Conservation (phyloP, 1,140 invertebrate species). For the Globodera ellingtonae region DNA sequence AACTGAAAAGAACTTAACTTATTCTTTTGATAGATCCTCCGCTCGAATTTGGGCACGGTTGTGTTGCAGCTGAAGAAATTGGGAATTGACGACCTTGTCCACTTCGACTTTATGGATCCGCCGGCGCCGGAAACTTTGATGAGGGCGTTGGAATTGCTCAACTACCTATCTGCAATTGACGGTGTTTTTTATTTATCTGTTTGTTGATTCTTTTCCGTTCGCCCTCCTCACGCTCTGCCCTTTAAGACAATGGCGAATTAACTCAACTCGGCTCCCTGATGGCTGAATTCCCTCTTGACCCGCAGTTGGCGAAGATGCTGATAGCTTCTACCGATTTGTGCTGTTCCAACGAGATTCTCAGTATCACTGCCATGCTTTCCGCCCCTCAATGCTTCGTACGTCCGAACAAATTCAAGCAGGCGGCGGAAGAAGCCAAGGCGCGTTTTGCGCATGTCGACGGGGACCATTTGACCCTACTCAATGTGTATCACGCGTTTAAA, state of each 20-base stretch:
- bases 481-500: conserved; percentile 98
- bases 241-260: conserved; percentile 75
- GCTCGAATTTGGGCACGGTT: conserved; percentile 91
- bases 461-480: conserved; percentile 90
- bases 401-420: conserved; percentile 97
- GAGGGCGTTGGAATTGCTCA: conserved; percentile 93
- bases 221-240: conserved; percentile 54
- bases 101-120: conserved; percentile 99
- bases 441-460: conserved; percentile 99
- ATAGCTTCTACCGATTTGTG: conserved; percentile 90
- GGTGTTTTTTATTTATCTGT: conserved; percentile 65
- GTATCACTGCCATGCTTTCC: conserved; percentile 91
- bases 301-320: conserved; percentile 97
- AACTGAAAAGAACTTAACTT: neutral
- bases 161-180: conserved; percentile 93
- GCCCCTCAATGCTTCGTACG: conserved; percentile 99
- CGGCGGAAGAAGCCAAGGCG: conserved; percentile 98
- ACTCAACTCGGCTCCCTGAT: conserved; percentile 96
- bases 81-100: conserved; percentile 97
- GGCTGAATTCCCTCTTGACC: conserved; percentile 99
- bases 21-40: conserved; percentile 35
- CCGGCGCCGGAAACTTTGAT: conserved; percentile 99
- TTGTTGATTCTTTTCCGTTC: conserved; percentile 73
- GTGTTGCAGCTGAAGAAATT: conserved; percentile 97
- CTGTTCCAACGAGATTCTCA: conserved; percentile 98